phyloP scores from a whole-genome alignment of 2,888 invertebrate genomes.

The Agrotis exclamationis region DNA sequence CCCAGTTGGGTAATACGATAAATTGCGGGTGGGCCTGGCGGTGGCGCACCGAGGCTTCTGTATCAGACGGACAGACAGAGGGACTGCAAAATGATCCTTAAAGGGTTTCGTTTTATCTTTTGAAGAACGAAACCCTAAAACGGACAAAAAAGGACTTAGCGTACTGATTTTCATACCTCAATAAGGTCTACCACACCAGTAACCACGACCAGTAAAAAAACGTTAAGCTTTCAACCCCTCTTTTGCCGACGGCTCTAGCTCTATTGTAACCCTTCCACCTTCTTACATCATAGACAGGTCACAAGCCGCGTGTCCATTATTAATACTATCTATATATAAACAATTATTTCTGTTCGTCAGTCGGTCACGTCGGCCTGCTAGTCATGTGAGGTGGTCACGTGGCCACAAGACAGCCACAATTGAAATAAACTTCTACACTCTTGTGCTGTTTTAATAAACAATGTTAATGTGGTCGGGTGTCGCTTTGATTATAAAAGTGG shows the following conservation, averaged over 20 bases:
- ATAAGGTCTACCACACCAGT: not conserved
- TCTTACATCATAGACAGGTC: not conserved
- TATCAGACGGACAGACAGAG: too few species aligned
- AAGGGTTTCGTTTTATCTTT: too few species aligned
- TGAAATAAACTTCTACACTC: conserved; percentile 55
- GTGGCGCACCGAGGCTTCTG: too few species aligned
- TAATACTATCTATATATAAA: conserved; percentile 53
- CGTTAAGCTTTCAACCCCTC: not conserved
- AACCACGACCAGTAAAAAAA: not conserved
- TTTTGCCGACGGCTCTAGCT: not conserved
- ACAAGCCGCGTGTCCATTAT: conserved; percentile 18
- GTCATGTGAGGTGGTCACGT: conserved; percentile 64
- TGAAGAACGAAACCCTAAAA: too few species aligned
- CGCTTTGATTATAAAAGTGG: conserved; percentile 1
- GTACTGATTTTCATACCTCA: too few species aligned
- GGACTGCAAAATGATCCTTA: too few species aligned
- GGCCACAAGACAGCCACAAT: conserved; percentile 54
- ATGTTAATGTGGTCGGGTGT: not conserved
- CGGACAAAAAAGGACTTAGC: too few species aligned
- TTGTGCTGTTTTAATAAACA: conserved; percentile 39
- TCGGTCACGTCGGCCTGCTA: conserved; percentile 47
- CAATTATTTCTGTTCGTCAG: conserved; percentile 55
- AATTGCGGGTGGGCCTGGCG: too few species aligned
- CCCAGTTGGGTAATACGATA: too few species aligned
- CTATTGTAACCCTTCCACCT: not conserved